Percentiles rank a stretch among this genome's conserved stretches.
Conservation (phyloP, 2,797 vertebrate genomes). For the Squalus acanthias region DNA sequence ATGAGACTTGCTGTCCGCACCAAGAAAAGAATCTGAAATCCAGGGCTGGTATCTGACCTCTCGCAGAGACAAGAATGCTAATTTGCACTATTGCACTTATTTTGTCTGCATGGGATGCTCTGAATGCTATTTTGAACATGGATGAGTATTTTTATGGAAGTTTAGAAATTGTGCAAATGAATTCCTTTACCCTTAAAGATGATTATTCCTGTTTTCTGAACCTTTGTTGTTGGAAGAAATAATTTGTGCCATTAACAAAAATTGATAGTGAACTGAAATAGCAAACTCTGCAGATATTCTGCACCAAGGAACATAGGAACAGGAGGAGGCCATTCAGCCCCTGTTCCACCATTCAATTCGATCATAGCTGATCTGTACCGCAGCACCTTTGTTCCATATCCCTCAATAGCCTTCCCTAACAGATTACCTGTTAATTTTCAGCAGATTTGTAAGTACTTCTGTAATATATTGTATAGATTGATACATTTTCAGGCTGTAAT, state of each 20-base stretch:
- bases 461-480: not conserved
- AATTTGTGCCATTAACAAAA: not conserved
- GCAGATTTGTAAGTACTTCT: not conserved
- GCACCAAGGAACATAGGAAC: not conserved
- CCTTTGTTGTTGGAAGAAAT: not conserved
- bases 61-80: not conserved
- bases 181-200: not conserved
- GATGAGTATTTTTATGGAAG: not conserved
- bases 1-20: not conserved
- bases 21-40: not conserved
- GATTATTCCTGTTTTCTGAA: not conserved
- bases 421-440: not conserved
- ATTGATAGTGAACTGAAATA: not conserved
- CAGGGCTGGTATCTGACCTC: not conserved
- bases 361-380: not conserved
- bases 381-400: not conserved
- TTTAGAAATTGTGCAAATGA: not conserved
- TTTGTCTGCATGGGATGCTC: not conserved
- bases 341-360: not conserved
- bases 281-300: not conserved
- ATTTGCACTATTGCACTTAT: not conserved
- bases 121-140: too few relatives aligned
- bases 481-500: not conserved
- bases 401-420: not conserved
- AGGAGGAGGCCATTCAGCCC: not conserved